Conservation (phyloP, 2,797 vertebrate genomes). For the Crocodylus rhombifer region DNA sequence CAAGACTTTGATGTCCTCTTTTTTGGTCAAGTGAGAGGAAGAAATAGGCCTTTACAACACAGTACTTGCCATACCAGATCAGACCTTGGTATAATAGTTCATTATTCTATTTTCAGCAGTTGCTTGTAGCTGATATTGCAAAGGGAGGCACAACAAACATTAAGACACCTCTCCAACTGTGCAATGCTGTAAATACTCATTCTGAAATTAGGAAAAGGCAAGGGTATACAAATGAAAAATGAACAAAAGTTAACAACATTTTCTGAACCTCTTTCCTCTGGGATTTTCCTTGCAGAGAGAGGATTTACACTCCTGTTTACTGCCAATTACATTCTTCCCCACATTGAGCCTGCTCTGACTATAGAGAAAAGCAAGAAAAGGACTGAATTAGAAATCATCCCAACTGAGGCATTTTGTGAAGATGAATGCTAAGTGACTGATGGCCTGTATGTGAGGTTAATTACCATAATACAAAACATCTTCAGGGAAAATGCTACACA, state of each 20-base stretch:
- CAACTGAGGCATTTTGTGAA: not conserved
- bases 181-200: not conserved
- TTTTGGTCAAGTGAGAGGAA: not conserved
- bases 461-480: conserved; percentile 43
- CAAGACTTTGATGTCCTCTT: not conserved
- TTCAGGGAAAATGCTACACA: conserved; percentile 10
- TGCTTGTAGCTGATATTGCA: not conserved
- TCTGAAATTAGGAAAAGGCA: not conserved
- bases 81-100: not conserved
- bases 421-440: conserved; percentile 13
- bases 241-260: not conserved
- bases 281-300: not conserved
- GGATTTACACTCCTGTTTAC: not conserved
- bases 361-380: conserved; percentile 42
- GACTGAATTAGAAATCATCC: conserved; percentile 42
- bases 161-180: not conserved
- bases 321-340: not conserved
- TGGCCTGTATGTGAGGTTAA: conserved; percentile 57
- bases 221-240: not conserved
- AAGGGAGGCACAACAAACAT: not conserved
- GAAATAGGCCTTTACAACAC: not conserved
- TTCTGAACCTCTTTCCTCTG: not conserved
- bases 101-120: not conserved
- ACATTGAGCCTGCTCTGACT: conserved; percentile 14
- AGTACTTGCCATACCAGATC: not conserved